Conservation (phyloP, 1,140 invertebrate species). For the Drosophila obscura region DNA sequence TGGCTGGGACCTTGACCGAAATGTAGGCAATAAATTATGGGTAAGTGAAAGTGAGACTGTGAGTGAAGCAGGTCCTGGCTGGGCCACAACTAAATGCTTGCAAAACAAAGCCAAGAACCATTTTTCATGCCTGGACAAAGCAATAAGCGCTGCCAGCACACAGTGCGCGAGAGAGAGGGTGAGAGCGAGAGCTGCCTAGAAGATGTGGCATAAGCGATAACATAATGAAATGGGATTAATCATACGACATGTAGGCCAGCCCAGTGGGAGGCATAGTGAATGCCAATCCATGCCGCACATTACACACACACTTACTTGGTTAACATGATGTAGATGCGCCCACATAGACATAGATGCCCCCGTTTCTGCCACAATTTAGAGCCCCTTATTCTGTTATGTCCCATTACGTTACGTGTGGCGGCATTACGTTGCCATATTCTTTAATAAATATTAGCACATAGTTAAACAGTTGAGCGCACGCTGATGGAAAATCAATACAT, state of each 20-base stretch:
- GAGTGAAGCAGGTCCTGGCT: constrained; percentile 19
- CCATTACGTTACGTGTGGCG: constrained; percentile 55
- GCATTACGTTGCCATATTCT: constrained; percentile 46
- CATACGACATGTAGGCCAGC: constrained; percentile 64
- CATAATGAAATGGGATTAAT: constrained; percentile 78
- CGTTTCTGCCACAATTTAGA: constrained; percentile 40
- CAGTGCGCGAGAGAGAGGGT: constrained; percentile 18
- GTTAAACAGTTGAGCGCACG: constrained; percentile 72
- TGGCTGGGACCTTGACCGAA: constrained; percentile 3
- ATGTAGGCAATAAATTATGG: constrained; percentile 50
- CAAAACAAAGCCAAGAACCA: constrained; percentile 62
- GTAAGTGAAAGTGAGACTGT: constrained; percentile 44
- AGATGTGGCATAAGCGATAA: constrained; percentile 64
- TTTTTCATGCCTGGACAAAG: constrained; percentile 67
- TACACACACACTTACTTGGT: constrained; percentile 39
- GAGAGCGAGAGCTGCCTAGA: constrained; percentile 1
- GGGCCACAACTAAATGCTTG: constrained; percentile 46
- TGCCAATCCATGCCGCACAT: constrained; percentile 39
- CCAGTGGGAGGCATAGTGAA: constrained; percentile 43
- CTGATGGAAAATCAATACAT: constrained; percentile 79
- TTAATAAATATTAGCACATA: constrained; percentile 81
- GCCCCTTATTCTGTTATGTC: constrained; percentile 39
- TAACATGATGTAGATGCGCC: constrained; percentile 48
- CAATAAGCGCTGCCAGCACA: constrained; percentile 23
- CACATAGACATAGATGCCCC: background rate